These are phyloP conservation scores for Fringilla coelebs DNA, from an alignment of 2,797 vertebrate species.

Conservation along the genomic window DNA sequence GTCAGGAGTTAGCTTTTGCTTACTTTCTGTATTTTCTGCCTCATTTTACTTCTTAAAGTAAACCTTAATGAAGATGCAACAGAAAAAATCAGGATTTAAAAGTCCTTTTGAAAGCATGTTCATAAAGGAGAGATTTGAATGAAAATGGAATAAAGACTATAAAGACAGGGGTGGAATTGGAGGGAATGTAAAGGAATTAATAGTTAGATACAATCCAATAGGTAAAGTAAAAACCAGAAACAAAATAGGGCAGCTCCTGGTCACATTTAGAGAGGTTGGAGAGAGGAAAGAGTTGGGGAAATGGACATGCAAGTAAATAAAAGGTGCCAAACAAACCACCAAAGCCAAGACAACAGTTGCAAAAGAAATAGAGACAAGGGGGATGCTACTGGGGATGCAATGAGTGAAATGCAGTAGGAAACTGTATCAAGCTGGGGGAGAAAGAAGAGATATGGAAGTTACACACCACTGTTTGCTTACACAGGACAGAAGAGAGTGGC, in stretches of 20 bases:
- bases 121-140: not conserved
- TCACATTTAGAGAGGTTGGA: not conserved
- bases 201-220: not conserved
- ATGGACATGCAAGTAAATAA: not conserved
- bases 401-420: not conserved
- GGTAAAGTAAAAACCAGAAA: not conserved
- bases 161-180: not conserved
- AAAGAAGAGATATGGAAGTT: not conserved
- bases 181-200: not conserved
- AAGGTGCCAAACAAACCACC: not conserved
- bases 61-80: not conserved
- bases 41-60: not conserved
- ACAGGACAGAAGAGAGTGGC: not conserved
- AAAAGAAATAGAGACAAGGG: not conserved
- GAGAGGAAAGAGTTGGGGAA: not conserved
- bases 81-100: not conserved
- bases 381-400: not conserved
- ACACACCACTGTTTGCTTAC: not conserved
- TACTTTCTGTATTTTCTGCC: not conserved
- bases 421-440: not conserved
- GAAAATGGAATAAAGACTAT: not conserved
- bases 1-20: not conserved
- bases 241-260: not conserved
- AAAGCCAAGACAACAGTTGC: not conserved
- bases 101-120: not conserved